Base-by-base conservation (phyloP, 2,113 vertebrate genomes). In the Bostrychus sinensis region DNA sequence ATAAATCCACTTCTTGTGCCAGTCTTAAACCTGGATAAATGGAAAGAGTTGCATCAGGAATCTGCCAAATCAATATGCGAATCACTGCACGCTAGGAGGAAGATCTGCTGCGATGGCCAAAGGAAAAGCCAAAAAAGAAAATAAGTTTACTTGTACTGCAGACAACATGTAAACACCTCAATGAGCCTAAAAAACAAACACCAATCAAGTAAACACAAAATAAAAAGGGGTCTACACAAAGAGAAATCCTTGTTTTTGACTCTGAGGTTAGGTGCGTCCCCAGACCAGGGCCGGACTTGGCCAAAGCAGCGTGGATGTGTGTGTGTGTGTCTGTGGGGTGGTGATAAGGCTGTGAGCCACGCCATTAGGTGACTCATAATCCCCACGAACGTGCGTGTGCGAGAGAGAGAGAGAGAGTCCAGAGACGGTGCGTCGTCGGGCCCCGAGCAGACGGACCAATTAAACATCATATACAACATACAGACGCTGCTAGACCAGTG, bases 311-410 rank as follows among this genome's bases (percentile, higher is more conserved):
- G 50, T 83, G 85, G 80, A 78, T 67, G 77, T 88, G 86, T 80
- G 80, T 78, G 48, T 76, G 78, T 73, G 81, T 64, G 82, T 86
- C 89, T 90, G 87, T 82, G 80, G 76, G 77, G 76, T 87, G 81
- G 87, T 48, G 87, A 90, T 90, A 90, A 89, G 89, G 84, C 81
- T 85, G 68, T 80, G 75, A 78, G 85, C 85, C 84, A 85, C 87
- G 80, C 84, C 80, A 86, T 89, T 88, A 90, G 89, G 87, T 88
- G 86, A 90, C 81, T 86, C 89, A 88, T 89, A 88, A 90, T 85
- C 86, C 81, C 77, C 83, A 86, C 78, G 58, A 60, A 54, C 72
- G 55, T 69, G 23, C 61, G 57, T 43, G 37, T 62, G 53, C 39
- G 37, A 64, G 46, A 74, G 42, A 45, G 34, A 3, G 37, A 39